Percentiles rank a stretch among this genome's conserved stretches.
These are phyloP conservation scores for Berghia stephanieae DNA, from an alignment of 1,140 invertebrate species.

Conservation along the genomic window DNA sequence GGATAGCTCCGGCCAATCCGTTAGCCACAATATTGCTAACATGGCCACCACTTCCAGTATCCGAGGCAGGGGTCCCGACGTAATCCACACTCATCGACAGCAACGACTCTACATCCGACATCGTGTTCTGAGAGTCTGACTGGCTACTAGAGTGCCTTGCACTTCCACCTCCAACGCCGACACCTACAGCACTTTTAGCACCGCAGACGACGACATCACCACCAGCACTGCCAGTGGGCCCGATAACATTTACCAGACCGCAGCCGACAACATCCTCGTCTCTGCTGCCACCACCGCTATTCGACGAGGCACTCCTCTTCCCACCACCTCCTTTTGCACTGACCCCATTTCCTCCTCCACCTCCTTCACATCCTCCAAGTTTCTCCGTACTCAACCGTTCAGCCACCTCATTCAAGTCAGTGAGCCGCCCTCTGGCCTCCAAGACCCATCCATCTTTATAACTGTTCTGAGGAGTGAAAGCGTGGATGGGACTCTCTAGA, in stretches of 20 bases:
- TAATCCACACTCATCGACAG: conserved; percentile 26
- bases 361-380: too few relatives aligned
- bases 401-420: conserved; percentile 34
- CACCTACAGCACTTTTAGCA: too few relatives aligned
- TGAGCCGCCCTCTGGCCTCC: not conserved
- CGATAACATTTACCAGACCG: too few relatives aligned
- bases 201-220: too few relatives aligned
- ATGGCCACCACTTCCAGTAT: too few relatives aligned
- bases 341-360: not conserved
- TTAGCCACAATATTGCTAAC: conserved; percentile 21
- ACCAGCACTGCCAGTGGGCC: too few relatives aligned
- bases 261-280: conserved; percentile 12
- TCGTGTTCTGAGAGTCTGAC: conserved; percentile 34
- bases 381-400: conserved; percentile 25
- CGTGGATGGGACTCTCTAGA: conserved; percentile 21
- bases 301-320: not conserved
- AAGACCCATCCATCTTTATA: conserved; percentile 26
- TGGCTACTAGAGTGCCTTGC: conserved; percentile 26
- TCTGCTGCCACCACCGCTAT: conserved; percentile 7
- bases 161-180: conserved; percentile 6
- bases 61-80: conserved; percentile 20
- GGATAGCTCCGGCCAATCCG: not conserved
- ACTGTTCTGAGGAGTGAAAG: conserved; percentile 45
- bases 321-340: not conserved
- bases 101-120: conserved; percentile 29